phyloP scores from a whole-genome alignment of 2,888 invertebrate genomes.

The Aporophyla nigra region DNA sequence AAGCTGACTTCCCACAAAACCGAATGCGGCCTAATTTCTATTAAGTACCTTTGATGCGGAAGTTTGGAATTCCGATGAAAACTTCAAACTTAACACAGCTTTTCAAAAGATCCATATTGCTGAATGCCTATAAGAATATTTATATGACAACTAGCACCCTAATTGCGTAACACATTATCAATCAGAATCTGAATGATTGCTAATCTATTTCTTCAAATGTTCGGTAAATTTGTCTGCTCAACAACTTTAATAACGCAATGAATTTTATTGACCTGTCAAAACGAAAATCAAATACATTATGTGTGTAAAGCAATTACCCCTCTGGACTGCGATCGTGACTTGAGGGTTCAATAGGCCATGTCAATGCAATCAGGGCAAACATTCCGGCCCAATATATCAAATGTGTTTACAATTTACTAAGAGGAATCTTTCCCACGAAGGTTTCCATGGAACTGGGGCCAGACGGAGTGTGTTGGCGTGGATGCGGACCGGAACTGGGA shows the following conservation, averaged over 20 bases:
- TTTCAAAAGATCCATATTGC: neutral
- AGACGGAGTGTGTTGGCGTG: slow-evolving; percentile 93
- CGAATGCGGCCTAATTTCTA: neutral
- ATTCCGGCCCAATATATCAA: neutral
- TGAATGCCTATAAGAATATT: neutral
- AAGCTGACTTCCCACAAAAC: neutral
- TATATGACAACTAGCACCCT: neutral
- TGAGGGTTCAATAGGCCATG: neutral
- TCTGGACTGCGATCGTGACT: neutral
- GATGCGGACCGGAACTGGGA: slow-evolving; percentile 95
- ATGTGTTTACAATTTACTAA: neutral
- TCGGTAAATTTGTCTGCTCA: too few species aligned
- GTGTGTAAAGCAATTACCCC: too few species aligned
- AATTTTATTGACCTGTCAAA: too few species aligned
- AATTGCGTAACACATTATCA: too few species aligned
- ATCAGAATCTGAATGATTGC: too few species aligned
- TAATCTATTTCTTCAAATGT: too few species aligned
- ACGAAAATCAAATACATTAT: too few species aligned
- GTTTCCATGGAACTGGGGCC: slow-evolving; percentile 91
- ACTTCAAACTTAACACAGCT: neutral
- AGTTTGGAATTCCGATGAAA: neutral
- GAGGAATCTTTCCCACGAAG: slow-evolving; percentile 67
- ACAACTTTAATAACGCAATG: too few species aligned
- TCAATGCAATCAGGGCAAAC: neutral
- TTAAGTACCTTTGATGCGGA: neutral